A percentile compares a stretch with the other conserved stretches of the same genome.
Conservation (phyloP, 2,113 vertebrate species). For the Rhea americana region DNA sequence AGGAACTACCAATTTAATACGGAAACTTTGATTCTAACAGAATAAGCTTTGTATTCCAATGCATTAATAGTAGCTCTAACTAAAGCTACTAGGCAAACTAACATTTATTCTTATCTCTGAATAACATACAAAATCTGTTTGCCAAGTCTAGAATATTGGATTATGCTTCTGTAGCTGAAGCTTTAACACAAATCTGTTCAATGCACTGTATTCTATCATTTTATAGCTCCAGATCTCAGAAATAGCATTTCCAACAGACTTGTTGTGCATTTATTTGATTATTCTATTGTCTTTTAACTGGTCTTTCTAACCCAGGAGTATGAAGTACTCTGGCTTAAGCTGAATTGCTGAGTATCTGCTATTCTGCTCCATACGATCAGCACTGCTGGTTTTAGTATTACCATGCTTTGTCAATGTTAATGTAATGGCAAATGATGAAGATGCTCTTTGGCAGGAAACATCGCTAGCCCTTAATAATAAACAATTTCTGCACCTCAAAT, state of each 20-base stretch:
- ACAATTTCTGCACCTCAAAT: slow-evolving; percentile 79
- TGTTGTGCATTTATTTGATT: slow-evolving; percentile 49
- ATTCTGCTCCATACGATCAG: slow-evolving; percentile 50
- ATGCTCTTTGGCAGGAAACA: slow-evolving; percentile 76
- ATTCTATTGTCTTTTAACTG: slow-evolving; percentile 56
- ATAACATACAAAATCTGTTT: slow-evolving; percentile 43
- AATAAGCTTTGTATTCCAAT: slow-evolving; percentile 28
- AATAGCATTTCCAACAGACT: slow-evolving; percentile 53
- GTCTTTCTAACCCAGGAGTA: slow-evolving; percentile 12
- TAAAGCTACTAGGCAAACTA: neutral
- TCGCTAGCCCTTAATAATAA: slow-evolving; percentile 77
- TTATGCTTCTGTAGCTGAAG: neutral
- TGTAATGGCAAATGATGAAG: slow-evolving; percentile 74
- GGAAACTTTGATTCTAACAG: neutral
- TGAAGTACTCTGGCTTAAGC: slow-evolving; percentile 22
- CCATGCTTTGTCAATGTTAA: slow-evolving; percentile 75
- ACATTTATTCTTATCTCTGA: slow-evolving; percentile 49
- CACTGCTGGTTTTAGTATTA: slow-evolving; percentile 58
- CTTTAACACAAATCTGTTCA: neutral
- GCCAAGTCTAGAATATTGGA: slow-evolving; percentile 7
- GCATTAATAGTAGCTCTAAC: slow-evolving; percentile 32
- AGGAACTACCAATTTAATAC: neutral
- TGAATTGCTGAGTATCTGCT: slow-evolving; percentile 42
- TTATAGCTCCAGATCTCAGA: neutral
- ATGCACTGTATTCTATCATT: neutral